Evolutionary conservation across 2,113 vertebrate genomes (phyloP).

Genomic region (Callipepla squamata): DNA sequence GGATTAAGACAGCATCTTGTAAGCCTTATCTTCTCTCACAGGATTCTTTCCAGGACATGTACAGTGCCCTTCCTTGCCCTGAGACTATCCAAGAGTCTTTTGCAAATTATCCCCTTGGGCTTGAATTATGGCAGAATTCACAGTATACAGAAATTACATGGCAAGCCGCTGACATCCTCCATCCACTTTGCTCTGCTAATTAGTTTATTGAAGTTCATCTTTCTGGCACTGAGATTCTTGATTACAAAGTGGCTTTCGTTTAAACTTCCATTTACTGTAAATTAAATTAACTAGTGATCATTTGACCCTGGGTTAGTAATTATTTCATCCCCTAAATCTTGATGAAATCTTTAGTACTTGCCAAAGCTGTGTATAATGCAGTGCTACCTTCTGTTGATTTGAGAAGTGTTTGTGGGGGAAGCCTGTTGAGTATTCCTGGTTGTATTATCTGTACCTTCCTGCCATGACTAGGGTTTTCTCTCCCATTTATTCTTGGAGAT

Average conservation of each 20-base stretch:
- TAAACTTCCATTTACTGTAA: slow-evolving; percentile 24
- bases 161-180: slow-evolving; percentile 11
- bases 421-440: rapidly evolving
- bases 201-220: background rate
- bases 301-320: slow-evolving; percentile 13
- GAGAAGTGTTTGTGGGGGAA: background rate
- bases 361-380: rapidly evolving
- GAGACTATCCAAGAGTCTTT: background rate
- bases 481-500: background rate
- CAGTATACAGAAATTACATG: slow-evolving; percentile 18
- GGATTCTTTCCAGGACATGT: background rate
- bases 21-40: background rate
- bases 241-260: slow-evolving; percentile 27
- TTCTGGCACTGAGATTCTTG: slow-evolving; percentile 25
- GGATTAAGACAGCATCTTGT: background rate
- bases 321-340: slow-evolving; percentile 2
- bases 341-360: background rate
- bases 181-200: slow-evolving; percentile 53
- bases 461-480: background rate
- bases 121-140: background rate
- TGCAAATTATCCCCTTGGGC: background rate
- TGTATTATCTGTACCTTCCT: background rate
- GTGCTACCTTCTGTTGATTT: background rate
- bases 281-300: background rate
- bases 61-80: background rate